phyloP scores from a whole-genome alignment of 2,797 vertebrate species.

The Gambelia wislizenii region DNA sequence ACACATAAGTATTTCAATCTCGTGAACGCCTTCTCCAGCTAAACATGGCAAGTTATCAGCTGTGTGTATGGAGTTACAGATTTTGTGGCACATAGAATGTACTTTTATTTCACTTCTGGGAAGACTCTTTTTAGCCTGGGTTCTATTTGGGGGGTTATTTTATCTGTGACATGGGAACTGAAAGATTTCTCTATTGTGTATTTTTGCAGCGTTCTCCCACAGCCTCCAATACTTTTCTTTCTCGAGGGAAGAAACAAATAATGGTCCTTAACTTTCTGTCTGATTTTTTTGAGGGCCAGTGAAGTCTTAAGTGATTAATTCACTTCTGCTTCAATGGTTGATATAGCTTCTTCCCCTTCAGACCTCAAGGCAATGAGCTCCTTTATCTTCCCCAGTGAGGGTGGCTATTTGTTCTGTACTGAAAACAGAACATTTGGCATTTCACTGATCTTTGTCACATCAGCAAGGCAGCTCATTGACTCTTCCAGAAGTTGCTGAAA shows the following conservation, averaged over 20 bases:
- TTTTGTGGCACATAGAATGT: constrained; percentile 40
- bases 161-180: constrained; percentile 29
- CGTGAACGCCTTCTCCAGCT: constrained; percentile 46
- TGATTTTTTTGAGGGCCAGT: constrained; percentile 40
- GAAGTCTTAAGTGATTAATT: constrained; percentile 58
- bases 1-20: constrained; percentile 41
- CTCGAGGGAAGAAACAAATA: constrained; percentile 6
- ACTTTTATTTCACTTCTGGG: constrained; percentile 58
- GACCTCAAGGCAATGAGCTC: constrained; percentile 46
- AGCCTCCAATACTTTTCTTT: background rate
- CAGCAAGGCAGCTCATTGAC: constrained; percentile 26
- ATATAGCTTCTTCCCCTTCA: constrained; percentile 61
- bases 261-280: constrained; percentile 20
- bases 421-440: constrained; percentile 35
- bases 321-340: constrained; percentile 52
- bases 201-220: constrained; percentile 36
- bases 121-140: constrained; percentile 53
- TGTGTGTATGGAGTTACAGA: constrained; percentile 38
- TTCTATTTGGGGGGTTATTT: constrained; percentile 51
- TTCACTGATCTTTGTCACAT: constrained; percentile 55
- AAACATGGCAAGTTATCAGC: constrained; percentile 53
- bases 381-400: constrained; percentile 54
- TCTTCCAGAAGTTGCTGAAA: constrained; percentile 37
- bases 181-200: constrained; percentile 44
- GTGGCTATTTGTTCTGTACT: constrained; percentile 32